Base-by-base conservation (phyloP, 2,797 vertebrate species). In the Benthosema pterotum region DNA sequence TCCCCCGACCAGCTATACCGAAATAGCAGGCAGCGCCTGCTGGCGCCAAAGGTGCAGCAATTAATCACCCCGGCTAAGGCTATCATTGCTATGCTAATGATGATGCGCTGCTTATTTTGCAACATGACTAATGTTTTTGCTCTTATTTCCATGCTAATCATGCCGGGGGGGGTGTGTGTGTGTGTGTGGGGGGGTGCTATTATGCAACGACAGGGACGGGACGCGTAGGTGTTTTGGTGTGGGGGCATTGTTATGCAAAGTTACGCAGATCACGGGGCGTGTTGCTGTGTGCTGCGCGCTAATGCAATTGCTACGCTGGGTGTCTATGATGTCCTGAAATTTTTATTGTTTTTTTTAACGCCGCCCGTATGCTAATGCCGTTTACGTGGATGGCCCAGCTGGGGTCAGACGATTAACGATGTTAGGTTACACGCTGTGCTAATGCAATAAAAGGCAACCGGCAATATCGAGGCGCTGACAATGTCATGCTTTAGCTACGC, bases 11-110 rank as follows among this genome's bases (percentile, higher is more conserved):
- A n/a, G 53, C 67, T 73, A 63, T 69, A 51, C n/a, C n/a, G 52
- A 55, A 32, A 17, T 65, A 48, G 58, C 47, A 42, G 15, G 3
- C n/a, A n/a, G 18, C 59, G 60, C 51, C 59, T 11, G 58, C 52
- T 17, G 64, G 66, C 60, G 38, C 54, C 54, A 0, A 17, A 56
- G 63, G 57, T 52, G 75, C 76, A 42, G 0, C 57, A 64, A 60
- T 78, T 72, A 52, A 74, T 84, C 76, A 75, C 81, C 0, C 64
- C 5, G 0, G 60, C 54, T 1, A 38, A 42, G 32, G 22, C 67
- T 4, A 2, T 12, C 11, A 54, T 38, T 38, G 32, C 32, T 38
- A 38, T 1, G 46, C 57, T 60, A 55, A 72, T 66, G 62, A 72
- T 66, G 62, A 71, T 42, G 47, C 64, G 3, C 32, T 54, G 43